These are phyloP conservation scores for Galerucella nymphaeae DNA, from an alignment of 2,888 invertebrate genomes.

Conservation along the genomic window DNA sequence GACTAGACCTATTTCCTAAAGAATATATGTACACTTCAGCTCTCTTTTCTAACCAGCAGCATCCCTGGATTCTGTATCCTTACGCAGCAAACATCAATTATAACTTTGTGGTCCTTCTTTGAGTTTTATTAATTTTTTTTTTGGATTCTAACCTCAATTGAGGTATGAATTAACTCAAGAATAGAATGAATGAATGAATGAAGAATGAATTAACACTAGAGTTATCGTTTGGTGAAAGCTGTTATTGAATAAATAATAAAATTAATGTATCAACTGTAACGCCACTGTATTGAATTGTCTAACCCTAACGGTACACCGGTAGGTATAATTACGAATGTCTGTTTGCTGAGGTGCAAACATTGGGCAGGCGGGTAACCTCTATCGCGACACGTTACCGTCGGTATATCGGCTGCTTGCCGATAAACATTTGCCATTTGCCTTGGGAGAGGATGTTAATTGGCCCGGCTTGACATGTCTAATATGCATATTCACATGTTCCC, in stretches of 20 bases:
- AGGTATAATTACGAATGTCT: slow-evolving; percentile 14
- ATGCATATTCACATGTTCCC: slow-evolving; percentile 33
- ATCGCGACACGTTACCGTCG: slow-evolving; percentile 27
- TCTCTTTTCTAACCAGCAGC: too few species aligned
- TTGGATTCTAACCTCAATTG: too few species aligned
- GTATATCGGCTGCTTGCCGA: slow-evolving; percentile 22
- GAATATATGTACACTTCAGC: too few species aligned
- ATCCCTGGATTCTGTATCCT: too few species aligned
- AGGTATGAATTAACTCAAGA: too few species aligned
- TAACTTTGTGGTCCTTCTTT: too few species aligned
- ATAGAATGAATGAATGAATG: too few species aligned
- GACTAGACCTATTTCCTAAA: too few species aligned
- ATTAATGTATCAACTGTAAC: neutral
- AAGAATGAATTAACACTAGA: too few species aligned
- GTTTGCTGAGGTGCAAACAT: slow-evolving; percentile 32
- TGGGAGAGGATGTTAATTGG: slow-evolving; percentile 32
- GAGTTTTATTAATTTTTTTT: too few species aligned
- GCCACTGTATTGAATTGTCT: slow-evolving; percentile 2
- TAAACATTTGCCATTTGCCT: slow-evolving; percentile 32
- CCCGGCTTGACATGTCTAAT: slow-evolving; percentile 31
- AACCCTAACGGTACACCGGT: slow-evolving; percentile 7
- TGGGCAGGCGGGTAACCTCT: slow-evolving; percentile 16
- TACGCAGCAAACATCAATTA: too few species aligned
- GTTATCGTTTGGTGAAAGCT: too few species aligned
- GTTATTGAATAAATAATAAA: neutral